Evolutionary conservation across 2,797 vertebrate species (phyloP).

Genomic region (Girardinus metallicus): DNA sequence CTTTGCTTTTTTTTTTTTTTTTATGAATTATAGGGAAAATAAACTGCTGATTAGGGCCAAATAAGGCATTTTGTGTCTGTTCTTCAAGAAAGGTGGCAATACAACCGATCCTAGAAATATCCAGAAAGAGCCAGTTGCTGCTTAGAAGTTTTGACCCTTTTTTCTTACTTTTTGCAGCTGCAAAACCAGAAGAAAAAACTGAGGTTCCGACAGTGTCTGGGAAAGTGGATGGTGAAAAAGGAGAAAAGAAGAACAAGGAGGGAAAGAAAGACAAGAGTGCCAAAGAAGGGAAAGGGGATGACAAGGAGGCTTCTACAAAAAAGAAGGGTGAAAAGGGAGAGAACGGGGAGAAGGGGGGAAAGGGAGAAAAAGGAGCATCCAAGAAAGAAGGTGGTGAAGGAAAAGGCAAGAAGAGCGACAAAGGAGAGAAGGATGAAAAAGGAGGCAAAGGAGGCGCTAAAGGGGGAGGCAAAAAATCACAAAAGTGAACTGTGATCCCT

Average conservation of each 20-base stretch:
- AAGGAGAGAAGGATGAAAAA: slow-evolving; percentile 47
- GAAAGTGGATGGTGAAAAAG: slow-evolving; percentile 84
- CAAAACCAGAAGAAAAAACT: slow-evolving; percentile 64
- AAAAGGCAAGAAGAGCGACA: slow-evolving; percentile 59
- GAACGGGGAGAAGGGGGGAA: slow-evolving; percentile 67
- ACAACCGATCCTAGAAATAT: not conserved
- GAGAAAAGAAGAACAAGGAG: slow-evolving; percentile 81
- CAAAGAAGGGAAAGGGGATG: slow-evolving; percentile 71
- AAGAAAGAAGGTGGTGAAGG: slow-evolving; percentile 63
- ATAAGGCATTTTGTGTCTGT: not conserved
- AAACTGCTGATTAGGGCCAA: no score
- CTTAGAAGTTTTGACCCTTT: slow-evolving; percentile 15
- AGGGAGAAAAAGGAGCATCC: slow-evolving; percentile 49
- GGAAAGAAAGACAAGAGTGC: slow-evolving; percentile 79
- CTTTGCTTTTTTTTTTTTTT: not conserved
- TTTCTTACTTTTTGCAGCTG: slow-evolving; percentile 68
- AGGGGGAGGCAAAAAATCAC: slow-evolving; percentile 74
- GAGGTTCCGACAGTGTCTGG: slow-evolving; percentile 80
- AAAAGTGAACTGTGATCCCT: slow-evolving; percentile 71
- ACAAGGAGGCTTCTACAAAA: slow-evolving; percentile 62
- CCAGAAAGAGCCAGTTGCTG: not conserved
- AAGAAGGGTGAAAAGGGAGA: slow-evolving; percentile 68
- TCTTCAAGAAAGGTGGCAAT: not conserved
- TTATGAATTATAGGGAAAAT: not conserved
- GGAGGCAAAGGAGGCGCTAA: slow-evolving; percentile 73